phyloP scores from a whole-genome alignment of 2,888 invertebrate genomes.

The Stenotaenia linearis region DNA sequence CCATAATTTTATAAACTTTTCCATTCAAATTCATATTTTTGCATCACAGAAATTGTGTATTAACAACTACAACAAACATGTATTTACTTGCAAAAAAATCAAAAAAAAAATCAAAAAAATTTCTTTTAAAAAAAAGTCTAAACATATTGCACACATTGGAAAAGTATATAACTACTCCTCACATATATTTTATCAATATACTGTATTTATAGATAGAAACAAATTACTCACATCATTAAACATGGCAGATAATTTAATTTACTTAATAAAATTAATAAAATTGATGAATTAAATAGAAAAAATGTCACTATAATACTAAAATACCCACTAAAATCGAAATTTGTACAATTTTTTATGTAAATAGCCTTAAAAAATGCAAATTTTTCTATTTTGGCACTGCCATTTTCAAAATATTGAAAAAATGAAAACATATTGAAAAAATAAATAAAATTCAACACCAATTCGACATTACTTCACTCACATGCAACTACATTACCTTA shows the following conservation, averaged over 20 bases:
- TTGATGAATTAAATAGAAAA: background rate
- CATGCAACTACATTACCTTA: background rate
- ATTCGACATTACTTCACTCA: too few relatives aligned
- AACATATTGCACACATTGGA: conserved; percentile 21
- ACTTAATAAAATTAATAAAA: too few relatives aligned
- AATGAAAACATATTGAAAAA: background rate
- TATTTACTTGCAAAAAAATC: background rate
- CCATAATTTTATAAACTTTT: background rate
- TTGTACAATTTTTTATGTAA: background rate
- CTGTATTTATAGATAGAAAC: background rate
- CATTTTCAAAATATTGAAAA: too few relatives aligned
- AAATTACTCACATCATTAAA: background rate
- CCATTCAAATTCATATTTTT: background rate
- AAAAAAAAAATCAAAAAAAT: too few relatives aligned
- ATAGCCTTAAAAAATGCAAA: background rate
- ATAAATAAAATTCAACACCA: background rate
- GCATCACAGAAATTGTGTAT: conserved; percentile 3
- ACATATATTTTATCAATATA: background rate
- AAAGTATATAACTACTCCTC: background rate
- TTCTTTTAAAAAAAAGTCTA: background rate
- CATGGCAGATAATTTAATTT: background rate
- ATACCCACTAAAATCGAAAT: background rate
- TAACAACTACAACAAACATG: conserved; percentile 16
- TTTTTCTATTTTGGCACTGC: background rate
- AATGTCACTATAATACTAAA: background rate